Evolutionary conservation across 2,888 invertebrate genomes (phyloP).

Genomic region (Conistra vaccinii): DNA sequence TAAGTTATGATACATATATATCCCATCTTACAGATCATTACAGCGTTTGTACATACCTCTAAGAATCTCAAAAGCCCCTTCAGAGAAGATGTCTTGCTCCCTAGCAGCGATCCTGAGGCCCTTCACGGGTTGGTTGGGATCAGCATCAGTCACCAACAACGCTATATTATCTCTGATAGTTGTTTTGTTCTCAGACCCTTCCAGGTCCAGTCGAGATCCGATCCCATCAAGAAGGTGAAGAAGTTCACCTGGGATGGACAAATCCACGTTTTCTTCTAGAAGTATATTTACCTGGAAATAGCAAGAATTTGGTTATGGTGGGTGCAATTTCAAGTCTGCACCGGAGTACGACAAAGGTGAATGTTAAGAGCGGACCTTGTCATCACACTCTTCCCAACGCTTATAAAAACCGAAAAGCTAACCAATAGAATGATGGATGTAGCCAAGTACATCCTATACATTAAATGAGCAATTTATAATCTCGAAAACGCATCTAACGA

Average conservation of each 20-base stretch:
- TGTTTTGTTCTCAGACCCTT: conserved; percentile 71
- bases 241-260: conserved; percentile 80
- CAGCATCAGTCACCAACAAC: conserved; percentile 80
- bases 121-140: conserved; percentile 75
- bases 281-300: conserved; percentile 80
- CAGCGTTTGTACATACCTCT: conserved; percentile 69
- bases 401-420: background rate
- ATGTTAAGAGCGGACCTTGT: background rate
- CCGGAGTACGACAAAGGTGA: too few relatives aligned
- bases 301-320: background rate
- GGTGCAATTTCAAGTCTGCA: background rate
- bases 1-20: background rate
- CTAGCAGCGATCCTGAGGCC: conserved; percentile 80
- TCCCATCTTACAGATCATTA: background rate
- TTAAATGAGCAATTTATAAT: too few relatives aligned
- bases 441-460: too few relatives aligned
- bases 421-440: background rate
- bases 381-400: background rate
- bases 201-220: conserved; percentile 77
- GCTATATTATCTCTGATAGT: conserved; percentile 81
- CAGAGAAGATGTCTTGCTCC: conserved; percentile 73
- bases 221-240: conserved; percentile 82
- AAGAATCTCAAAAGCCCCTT: conserved; percentile 79
- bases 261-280: conserved; percentile 71
- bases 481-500: too few relatives aligned